phyloP scores from a whole-genome alignment of 2,113 vertebrate species.

The Spheniscus mendiculus region DNA sequence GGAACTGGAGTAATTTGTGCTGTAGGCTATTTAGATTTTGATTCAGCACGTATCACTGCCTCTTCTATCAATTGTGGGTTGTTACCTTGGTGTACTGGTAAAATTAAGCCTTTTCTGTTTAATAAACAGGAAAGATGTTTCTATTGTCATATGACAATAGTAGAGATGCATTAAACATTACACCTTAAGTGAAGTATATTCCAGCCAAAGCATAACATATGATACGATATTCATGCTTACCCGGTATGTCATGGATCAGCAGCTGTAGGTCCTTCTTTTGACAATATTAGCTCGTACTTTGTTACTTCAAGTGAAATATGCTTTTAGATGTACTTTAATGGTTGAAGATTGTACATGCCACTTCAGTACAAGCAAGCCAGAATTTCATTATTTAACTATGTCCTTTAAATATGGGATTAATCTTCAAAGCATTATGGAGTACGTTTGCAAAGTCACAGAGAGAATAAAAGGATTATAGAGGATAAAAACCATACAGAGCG shows the following conservation, averaged over 20 bases:
- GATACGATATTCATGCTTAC: background rate
- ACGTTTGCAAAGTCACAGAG: background rate
- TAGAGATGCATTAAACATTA: background rate
- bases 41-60: background rate
- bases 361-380: background rate
- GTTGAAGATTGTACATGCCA: background rate
- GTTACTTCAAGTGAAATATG: background rate
- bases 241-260: background rate
- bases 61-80: background rate
- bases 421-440: slow-evolving; percentile 1
- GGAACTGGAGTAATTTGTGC: background rate
- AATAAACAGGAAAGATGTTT: background rate
- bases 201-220: background rate
- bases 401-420: slow-evolving; percentile 38
- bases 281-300: background rate
- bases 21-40: background rate
- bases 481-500: background rate
- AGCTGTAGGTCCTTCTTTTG: background rate
- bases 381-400: background rate
- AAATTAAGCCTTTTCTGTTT: background rate
- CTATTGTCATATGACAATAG: background rate
- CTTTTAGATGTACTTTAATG: background rate
- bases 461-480: background rate
- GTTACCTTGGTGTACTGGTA: background rate
- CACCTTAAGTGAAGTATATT: background rate